Percentiles rank a stretch among this genome's conserved stretches.
These are phyloP conservation scores for Anodontia alba DNA, from an alignment of 2,888 invertebrate species.

Conservation along the genomic window DNA sequence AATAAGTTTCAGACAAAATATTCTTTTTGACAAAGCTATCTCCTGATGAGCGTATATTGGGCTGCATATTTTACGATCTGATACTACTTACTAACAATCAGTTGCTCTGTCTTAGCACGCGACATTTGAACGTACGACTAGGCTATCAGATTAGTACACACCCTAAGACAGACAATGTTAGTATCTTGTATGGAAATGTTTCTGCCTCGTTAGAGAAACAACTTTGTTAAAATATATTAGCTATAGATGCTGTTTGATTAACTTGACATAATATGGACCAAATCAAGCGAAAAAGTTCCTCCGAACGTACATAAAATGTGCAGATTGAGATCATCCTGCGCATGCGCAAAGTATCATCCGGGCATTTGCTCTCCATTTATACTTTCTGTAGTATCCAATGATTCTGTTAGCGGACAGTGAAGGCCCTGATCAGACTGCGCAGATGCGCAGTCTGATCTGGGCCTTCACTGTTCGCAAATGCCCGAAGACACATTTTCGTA, in stretches of 20 bases:
- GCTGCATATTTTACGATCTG: slow-evolving; percentile 47
- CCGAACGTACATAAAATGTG: too few relatives aligned
- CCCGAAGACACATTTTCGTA: too few relatives aligned
- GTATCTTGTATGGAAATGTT: neutral
- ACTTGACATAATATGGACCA: neutral
- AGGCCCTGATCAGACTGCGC: too few relatives aligned
- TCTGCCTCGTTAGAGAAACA: neutral
- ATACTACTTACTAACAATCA: slow-evolving; percentile 29
- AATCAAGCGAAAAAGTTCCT: too few relatives aligned
- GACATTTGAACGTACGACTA: neutral
- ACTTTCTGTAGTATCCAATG: too few relatives aligned
- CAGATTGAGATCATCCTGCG: too few relatives aligned
- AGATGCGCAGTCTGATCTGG: too few relatives aligned
- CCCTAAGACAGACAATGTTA: neutral
- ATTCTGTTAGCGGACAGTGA: too few relatives aligned
- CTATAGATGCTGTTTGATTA: neutral
- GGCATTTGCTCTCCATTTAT: too few relatives aligned
- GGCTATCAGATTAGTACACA: neutral
- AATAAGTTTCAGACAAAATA: neutral
- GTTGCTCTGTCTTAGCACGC: slow-evolving; percentile 30
- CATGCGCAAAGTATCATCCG: too few relatives aligned
- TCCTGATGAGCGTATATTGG: slow-evolving; percentile 35
- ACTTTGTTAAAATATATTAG: neutral
- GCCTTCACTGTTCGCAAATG: too few relatives aligned
- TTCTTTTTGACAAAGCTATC: slow-evolving; percentile 1